phyloP scores from a whole-genome alignment of 2,113 vertebrate genomes.

The Podilymbus podiceps region DNA sequence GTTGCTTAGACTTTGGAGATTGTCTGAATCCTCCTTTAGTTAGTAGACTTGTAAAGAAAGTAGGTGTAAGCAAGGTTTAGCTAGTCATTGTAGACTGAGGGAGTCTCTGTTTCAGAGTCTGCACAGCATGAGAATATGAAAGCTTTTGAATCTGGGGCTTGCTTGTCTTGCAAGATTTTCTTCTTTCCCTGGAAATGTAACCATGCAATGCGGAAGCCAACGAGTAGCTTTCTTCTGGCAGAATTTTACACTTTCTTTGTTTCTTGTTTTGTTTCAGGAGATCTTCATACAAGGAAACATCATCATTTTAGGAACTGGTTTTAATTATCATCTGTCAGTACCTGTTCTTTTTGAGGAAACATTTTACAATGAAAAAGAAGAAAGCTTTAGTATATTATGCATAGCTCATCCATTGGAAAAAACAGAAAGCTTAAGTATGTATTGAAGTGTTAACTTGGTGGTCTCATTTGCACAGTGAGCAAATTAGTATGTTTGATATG shows the following conservation, averaged over 20 bases:
- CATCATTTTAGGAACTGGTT: slow-evolving; percentile 84
- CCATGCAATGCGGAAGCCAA: neutral
- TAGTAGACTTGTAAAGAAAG: neutral
- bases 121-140: neutral
- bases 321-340: slow-evolving; percentile 73
- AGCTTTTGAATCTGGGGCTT: neutral
- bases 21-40: neutral
- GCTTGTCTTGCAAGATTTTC: neutral
- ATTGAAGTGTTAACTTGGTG: neutral
- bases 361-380: slow-evolving; percentile 95
- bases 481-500: neutral
- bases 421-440: slow-evolving; percentile 75
- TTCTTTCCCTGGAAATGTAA: neutral
- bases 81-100: neutral
- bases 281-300: slow-evolving; percentile 86
- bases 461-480: neutral
- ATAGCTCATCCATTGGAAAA: slow-evolving; percentile 86
- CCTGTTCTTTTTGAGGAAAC: slow-evolving; percentile 96
- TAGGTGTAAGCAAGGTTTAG: neutral
- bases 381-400: slow-evolving; percentile 93
- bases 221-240: neutral
- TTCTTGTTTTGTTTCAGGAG: slow-evolving; percentile 75
- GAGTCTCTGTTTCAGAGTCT: neutral
- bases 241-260: neutral
- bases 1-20: neutral